Percentiles rank a stretch among this genome's conserved stretches.
phyloP scores from a whole-genome alignment of 92 coral and sea anemone genomes.

The Hydrozoanthus gracilis region DNA sequence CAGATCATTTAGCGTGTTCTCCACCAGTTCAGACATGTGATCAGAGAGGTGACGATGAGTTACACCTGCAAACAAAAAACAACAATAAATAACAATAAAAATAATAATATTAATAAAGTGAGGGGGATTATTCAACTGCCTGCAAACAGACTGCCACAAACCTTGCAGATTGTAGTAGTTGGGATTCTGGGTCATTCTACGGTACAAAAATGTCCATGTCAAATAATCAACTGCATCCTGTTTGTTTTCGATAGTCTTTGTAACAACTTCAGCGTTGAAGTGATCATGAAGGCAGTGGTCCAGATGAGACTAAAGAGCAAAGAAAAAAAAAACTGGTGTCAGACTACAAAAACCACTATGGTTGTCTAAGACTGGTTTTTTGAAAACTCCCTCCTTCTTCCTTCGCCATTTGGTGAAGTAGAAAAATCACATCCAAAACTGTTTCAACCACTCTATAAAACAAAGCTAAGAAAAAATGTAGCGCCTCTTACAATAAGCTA shows the following conservation, averaged over 20 bases:
- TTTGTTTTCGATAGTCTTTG: conserved; percentile 96
- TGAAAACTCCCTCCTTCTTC: too few relatives aligned
- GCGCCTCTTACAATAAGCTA: too few relatives aligned
- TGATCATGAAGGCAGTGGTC: conserved; percentile 98
- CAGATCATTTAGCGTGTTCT: conserved; percentile 89
- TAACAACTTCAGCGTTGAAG: conserved; percentile 98
- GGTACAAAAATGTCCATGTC: conserved; percentile 95
- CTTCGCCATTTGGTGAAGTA: too few relatives aligned
- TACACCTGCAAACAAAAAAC: conserved; percentile 67
- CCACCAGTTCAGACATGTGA: conserved; percentile 98
- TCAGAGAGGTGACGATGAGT: conserved; percentile 98
- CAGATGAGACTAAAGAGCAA: conserved; percentile 79
- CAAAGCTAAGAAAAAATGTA: too few relatives aligned
- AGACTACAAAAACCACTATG: too few relatives aligned
- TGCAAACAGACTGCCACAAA: conserved; percentile 8
- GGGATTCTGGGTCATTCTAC: conserved; percentile 99
- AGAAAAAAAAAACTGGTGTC: neutral
- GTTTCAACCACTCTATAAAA: too few relatives aligned
- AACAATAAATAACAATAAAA: neutral
- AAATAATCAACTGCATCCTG: conserved; percentile 98
- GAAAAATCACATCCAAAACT: too few relatives aligned
- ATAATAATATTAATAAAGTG: neutral
- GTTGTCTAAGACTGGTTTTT: neutral
- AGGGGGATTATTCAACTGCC: neutral
- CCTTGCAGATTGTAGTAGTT: conserved; percentile 99